Conservation (phyloP, 2,888 invertebrate genomes). For the Epiperipatus broadwayi region DNA sequence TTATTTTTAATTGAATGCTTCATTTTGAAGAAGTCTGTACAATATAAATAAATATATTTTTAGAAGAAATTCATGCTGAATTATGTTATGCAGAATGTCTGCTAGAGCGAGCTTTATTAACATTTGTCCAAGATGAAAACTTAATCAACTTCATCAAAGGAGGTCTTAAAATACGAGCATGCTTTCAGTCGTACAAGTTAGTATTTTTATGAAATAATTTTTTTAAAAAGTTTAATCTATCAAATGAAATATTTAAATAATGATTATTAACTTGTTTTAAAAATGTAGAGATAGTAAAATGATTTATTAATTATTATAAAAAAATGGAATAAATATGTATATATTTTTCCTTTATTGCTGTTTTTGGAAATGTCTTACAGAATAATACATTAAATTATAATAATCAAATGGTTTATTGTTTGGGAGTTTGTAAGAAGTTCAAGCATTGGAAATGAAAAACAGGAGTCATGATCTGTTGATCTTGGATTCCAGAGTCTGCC, state of each 20-base stretch:
- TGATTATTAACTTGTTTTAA: not conserved
- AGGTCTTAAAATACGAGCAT: constrained; percentile 72
- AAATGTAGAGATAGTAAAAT: not conserved
- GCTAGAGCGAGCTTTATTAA: constrained; percentile 65
- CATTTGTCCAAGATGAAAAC: constrained; percentile 85
- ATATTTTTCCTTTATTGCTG: too few species aligned
- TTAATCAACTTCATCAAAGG: constrained; percentile 76
- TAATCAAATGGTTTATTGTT: too few species aligned
- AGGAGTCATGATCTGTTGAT: too few species aligned
- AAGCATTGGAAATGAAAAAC: too few species aligned
- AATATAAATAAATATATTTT: constrained; percentile 16
- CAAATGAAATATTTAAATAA: not conserved
- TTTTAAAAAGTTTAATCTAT: too few species aligned
- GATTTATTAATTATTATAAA: constrained; percentile 7
- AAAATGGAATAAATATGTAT: too few species aligned
- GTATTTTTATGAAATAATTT: constrained; percentile 19
- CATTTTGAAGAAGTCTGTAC: too few species aligned
- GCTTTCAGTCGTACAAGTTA: constrained; percentile 80
- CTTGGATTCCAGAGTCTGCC: too few species aligned
- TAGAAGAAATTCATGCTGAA: constrained; percentile 73
- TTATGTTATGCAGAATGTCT: constrained; percentile 81
- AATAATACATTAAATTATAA: too few species aligned
- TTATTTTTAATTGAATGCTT: too few species aligned
- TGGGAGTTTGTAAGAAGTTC: too few species aligned
- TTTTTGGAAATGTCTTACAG: too few species aligned